A percentile compares a stretch with the other conserved stretches of the same genome.
phyloP scores from a whole-genome alignment of 2,113 vertebrate species.

The Syrrhaptes paradoxus region DNA sequence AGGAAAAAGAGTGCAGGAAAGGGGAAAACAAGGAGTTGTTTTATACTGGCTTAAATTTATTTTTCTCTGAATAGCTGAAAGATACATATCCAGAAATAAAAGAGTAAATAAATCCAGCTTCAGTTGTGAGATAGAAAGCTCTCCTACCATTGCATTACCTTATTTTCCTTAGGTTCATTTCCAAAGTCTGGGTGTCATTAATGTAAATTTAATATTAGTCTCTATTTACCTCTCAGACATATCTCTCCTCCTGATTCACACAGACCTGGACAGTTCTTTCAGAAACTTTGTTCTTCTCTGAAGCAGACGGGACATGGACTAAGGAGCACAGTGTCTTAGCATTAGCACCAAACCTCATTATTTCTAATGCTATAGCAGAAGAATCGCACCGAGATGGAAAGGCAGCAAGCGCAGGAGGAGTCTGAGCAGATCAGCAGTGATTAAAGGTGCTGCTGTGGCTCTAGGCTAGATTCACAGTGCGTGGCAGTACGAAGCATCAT shows the following conservation, averaged over 20 bases:
- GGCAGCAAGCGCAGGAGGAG: neutral
- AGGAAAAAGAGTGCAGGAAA: neutral
- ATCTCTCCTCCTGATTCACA: neutral
- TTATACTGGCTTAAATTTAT: neutral
- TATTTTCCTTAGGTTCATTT: neutral
- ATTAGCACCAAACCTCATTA: neutral
- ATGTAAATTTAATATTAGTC: neutral
- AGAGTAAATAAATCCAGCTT: neutral
- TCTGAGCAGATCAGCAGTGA: neutral
- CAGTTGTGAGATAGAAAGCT: neutral
- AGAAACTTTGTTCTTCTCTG: neutral
- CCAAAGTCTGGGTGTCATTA: neutral
- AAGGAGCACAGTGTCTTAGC: neutral
- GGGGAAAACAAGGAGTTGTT: neutral
- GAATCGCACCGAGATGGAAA: neutral
- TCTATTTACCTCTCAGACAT: neutral
- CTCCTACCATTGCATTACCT: neutral
- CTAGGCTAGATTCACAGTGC: neutral
- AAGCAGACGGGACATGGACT: neutral
- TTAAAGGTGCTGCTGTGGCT: neutral
- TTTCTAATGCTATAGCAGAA: neutral
- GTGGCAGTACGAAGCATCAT: fast-evolving
- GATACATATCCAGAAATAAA: neutral
- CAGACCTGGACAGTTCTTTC: neutral
- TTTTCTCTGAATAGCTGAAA: neutral